Conservation (phyloP, 2,113 vertebrate species). For the Sus scrofa region DNA sequence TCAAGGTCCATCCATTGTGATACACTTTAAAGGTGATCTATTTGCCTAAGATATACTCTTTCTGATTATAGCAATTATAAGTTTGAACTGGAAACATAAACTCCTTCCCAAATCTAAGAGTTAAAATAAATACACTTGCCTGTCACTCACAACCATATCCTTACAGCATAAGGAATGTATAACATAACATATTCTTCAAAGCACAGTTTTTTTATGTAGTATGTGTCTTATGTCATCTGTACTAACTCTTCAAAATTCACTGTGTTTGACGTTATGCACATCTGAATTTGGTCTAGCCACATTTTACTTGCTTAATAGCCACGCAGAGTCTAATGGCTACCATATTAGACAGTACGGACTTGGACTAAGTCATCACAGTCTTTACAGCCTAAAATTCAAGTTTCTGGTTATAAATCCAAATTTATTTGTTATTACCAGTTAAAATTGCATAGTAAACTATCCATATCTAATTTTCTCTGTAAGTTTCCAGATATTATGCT, state of each 20-base stretch:
- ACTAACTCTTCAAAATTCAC: background rate
- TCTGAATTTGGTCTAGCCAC: background rate
- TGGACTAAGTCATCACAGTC: background rate
- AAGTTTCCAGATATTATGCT: background rate
- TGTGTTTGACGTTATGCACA: background rate
- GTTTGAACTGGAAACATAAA: background rate
- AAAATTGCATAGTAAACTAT: constrained; percentile 61
- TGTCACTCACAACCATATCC: background rate
- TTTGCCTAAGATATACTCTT: background rate
- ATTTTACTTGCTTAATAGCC: background rate
- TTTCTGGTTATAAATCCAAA: background rate
- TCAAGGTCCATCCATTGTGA: too few relatives aligned
- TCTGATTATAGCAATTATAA: background rate
- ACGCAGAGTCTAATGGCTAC: background rate
- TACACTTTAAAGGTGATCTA: background rate
- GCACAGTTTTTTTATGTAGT: background rate
- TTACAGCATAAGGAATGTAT: background rate
- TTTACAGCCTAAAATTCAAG: background rate
- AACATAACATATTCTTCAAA: background rate
- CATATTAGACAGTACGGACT: background rate
- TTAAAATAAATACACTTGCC: background rate
- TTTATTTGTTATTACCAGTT: constrained; percentile 46
- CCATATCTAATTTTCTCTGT: constrained; percentile 54
- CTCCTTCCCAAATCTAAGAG: background rate
- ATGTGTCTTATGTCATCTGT: background rate